These are phyloP conservation scores for Neolamprologus kungweensis DNA, from an alignment of 2,113 vertebrate genomes.

Conservation along the genomic window DNA sequence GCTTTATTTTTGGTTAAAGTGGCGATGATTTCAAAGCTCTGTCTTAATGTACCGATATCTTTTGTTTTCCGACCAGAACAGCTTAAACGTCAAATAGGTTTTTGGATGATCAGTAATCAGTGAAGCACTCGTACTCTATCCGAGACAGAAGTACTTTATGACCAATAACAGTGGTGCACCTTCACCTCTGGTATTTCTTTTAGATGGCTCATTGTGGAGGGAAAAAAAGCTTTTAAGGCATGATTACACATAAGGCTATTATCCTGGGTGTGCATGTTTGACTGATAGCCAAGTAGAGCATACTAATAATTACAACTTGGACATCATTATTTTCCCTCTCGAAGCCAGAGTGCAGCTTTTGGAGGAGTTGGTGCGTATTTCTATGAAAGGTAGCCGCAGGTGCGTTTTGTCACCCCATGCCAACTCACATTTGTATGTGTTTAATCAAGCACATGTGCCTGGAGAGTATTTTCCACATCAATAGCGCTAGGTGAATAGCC, in stretches of 20 bases:
- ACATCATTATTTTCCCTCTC: background rate
- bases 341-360: background rate
- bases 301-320: background rate
- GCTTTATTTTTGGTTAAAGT: constrained; percentile 20
- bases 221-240: background rate
- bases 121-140: background rate
- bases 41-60: background rate
- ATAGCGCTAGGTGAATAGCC: constrained; percentile 1
- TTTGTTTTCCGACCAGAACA: background rate
- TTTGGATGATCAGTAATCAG: background rate
- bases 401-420: background rate
- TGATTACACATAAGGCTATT: background rate
- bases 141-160: background rate
- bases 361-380: background rate
- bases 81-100: background rate
- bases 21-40: background rate
- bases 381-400: background rate
- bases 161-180: background rate
- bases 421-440: constrained; percentile 17
- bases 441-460: constrained; percentile 32
- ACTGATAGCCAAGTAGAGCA: background rate
- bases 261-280: background rate
- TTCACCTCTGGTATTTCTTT: background rate
- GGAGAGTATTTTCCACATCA: constrained; percentile 43
- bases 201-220: background rate